These are phyloP conservation scores for Danio tinwini DNA, from an alignment of 2,797 vertebrate species.

Conservation along the genomic window DNA sequence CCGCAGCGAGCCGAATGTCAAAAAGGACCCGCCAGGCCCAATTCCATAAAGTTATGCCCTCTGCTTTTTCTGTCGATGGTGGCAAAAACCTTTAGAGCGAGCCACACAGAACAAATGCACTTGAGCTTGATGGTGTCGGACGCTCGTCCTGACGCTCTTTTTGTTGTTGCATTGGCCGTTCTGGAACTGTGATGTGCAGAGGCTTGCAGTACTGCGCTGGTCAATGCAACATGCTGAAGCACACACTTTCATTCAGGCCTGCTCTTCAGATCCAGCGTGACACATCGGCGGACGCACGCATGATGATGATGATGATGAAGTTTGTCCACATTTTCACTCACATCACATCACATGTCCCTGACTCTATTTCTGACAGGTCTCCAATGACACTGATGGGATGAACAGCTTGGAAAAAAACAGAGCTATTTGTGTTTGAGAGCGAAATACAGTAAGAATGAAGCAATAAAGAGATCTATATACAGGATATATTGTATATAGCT, in stretches of 20 bases:
- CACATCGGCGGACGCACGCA: constrained; percentile 56
- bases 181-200: constrained; percentile 84
- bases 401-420: background rate
- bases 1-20: constrained; percentile 71
- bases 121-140: constrained; percentile 63
- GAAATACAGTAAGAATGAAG: too few relatives aligned
- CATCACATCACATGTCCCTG: background rate
- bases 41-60: constrained; percentile 84
- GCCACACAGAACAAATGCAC: constrained; percentile 73
- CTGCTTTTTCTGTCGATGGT: constrained; percentile 83
- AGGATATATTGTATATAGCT: too few relatives aligned
- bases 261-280: constrained; percentile 51
- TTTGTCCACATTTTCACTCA: constrained; percentile 15
- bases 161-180: constrained; percentile 75
- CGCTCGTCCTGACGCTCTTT: constrained; percentile 54
- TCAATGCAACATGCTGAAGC: constrained; percentile 85
- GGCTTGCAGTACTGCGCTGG: constrained; percentile 77
- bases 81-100: constrained; percentile 83
- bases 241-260: constrained; percentile 77
- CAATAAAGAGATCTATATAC: too few relatives aligned
- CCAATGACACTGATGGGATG: background rate
- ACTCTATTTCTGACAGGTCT: background rate
- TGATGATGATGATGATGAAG: background rate
- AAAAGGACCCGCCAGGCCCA: constrained; percentile 77
- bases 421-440: too few relatives aligned